Evolutionary conservation across 2,888 invertebrate species (phyloP), one percentile per base, ranked within the genome.

Genomic region (Caenorhabditis drosophilae): DNA sequence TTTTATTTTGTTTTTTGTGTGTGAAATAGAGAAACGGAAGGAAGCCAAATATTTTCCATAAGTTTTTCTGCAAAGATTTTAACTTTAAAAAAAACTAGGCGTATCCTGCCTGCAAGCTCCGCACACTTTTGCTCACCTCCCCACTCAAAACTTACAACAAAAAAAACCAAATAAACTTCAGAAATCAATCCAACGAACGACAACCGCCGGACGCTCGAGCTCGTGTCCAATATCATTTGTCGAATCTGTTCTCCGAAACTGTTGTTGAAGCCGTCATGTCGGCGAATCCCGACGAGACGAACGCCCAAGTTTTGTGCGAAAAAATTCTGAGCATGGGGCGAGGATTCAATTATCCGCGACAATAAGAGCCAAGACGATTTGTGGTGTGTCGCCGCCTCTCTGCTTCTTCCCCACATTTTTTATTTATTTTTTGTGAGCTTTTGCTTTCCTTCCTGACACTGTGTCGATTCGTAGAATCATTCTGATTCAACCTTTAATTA

Each of bases 301-400:
- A 93, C 85, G 90, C 93, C 11, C 91, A 93, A 84, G 90, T 89
- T 77, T 91, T 94, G 84, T 93, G 93, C 85, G 91, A 80, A 47
- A 70, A 69, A 47, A 80, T 80, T 22, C 67, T 80, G 57, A 18
- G 48, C 48, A 25, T 57, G 57, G 40, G 57, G 53, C 26, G 57
- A 63, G 20, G 53, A 53, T 45, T 45, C 23, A 38, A 36, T 16
- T 26, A 48, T 36, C 36, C 18, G n/a, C 18, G 40, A 40, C 40
- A 40, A 40, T 40, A n/a, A 40, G 12, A 2, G n/a, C n/a, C n/a
- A n/a, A n/a, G n/a, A n/a, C n/a, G n/a, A n/a, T n/a, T n/a, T n/a
- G n/a, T n/a, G n/a, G n/a, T n/a, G n/a, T n/a, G n/a, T n/a, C n/a
- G n/a, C n/a, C n/a, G n/a, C n/a, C n/a, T n/a, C n/a, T n/a, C n/a